Base-by-base conservation (phyloP, 2,797 vertebrate species). In the Gobio occitaniae region DNA sequence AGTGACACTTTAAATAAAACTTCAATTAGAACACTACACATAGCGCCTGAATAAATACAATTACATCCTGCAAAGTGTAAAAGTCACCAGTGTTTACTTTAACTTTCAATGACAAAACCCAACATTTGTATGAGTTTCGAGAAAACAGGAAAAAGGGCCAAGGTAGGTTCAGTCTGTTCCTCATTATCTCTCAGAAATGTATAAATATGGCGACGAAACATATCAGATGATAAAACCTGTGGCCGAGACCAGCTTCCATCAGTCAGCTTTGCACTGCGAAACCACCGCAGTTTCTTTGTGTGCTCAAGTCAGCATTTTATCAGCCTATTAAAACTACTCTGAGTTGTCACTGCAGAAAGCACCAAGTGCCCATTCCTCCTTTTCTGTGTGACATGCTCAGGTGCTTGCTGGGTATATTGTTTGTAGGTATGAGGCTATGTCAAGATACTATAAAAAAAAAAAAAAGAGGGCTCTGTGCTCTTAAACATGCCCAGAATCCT, bases 281-380 rank as follows among this genome's bases (percentile, higher is more conserved):
- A 66, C 41, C 80, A 54, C 76, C 17, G 75, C 59, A 61, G 48
- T 56, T 70, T 59, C 80, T 87, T 70, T 84, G 83, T 80, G 86
- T 79, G 84, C 82, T 87, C 80, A 80, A 56, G 74, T 87, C 84
- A 87, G 86, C 84, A 79, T 78, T 82, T 85, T 82, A 69, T 66
- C 16, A 47, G 82, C 87, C 82, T 79, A 86, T 87, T 89, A 87
- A 87, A 89, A 84, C 82, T 41, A 36, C 65, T 82, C 72, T n/a
- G 47, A 81, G 80, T 80, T 85, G 83, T 83, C 87, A 85, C 47
- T 72, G 84, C 61, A 66, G 81, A 85, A 85, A 50, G 80, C 48
- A 54, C 52, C 32, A 21, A 84, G 83, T 81, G 78, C 63, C 83
- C 76, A 29, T 86, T 87, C 74, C 48, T 78, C 38, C 29, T 38